Conservation (phyloP, 2,888 invertebrate genomes). For the Hirudinaria manillensis region DNA sequence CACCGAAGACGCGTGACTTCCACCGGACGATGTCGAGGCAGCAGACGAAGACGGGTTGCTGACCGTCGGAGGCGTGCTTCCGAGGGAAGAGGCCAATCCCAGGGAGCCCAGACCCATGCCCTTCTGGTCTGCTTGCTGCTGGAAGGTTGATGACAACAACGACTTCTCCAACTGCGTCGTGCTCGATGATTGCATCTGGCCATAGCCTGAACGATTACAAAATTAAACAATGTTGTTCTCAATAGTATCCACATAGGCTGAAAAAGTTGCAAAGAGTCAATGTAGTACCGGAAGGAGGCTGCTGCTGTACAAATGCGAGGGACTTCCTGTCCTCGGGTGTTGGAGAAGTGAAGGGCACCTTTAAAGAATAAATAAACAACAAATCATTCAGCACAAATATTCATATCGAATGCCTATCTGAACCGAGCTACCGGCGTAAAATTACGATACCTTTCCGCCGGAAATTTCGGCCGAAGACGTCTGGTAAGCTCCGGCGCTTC, state of each 20-base stretch:
- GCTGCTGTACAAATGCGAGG: neutral
- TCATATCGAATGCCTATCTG: too few relatives aligned
- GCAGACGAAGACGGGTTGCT: neutral
- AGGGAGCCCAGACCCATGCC: constrained; percentile 6
- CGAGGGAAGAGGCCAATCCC: neutral
- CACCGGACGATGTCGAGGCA: neutral
- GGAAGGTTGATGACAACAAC: neutral
- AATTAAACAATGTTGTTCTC: neutral
- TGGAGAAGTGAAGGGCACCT: neutral
- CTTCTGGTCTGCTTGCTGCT: constrained; percentile 4
- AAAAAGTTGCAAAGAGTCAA: too few relatives aligned
- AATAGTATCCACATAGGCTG: neutral
- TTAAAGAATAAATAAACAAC: neutral
- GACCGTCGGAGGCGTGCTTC: neutral
- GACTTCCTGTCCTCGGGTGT: neutral
- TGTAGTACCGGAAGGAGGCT: neutral
- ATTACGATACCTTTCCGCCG: too few relatives aligned
- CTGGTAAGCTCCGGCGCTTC: too few relatives aligned
- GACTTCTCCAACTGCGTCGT: neutral
- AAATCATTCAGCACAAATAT: neutral
- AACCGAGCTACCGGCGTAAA: too few relatives aligned
- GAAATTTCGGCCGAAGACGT: too few relatives aligned
- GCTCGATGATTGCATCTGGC: constrained; percentile 14
- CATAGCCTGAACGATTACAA: neutral
- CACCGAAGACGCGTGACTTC: neutral